phyloP scores from a whole-genome alignment of 2,888 invertebrate species.

The Nudaria mundana region DNA sequence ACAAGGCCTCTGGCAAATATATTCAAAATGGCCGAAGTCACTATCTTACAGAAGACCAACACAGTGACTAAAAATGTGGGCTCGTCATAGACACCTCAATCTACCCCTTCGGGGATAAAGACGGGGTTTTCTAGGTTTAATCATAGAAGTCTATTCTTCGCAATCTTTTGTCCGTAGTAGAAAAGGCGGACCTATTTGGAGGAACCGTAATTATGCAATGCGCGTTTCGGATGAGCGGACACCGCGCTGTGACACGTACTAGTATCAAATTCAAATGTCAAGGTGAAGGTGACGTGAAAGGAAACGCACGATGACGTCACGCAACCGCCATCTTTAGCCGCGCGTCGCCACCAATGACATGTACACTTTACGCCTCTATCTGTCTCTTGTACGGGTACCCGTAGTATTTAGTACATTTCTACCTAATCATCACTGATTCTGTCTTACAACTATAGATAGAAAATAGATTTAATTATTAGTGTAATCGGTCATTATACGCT shows the following conservation, averaged over 20 bases:
- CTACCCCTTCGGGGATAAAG: no score
- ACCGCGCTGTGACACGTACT: slow-evolving; percentile 60
- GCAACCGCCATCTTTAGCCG: slow-evolving; percentile 57
- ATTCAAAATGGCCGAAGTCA: no score
- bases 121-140: no score
- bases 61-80: no score
- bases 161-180: no score
- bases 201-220: slow-evolving; percentile 50
- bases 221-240: slow-evolving; percentile 52
- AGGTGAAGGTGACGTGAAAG: slow-evolving; percentile 74
- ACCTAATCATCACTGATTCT: slow-evolving; percentile 44
- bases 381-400: no score
- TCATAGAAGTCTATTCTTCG: no score
- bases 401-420: slow-evolving; percentile 50
- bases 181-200: no score
- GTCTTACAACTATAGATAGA: slow-evolving; percentile 30
- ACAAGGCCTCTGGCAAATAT: no score
- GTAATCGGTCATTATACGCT: slow-evolving; percentile 7
- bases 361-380: slow-evolving; percentile 35
- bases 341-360: slow-evolving; percentile 44
- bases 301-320: slow-evolving; percentile 73
- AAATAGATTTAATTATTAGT: slow-evolving; percentile 18
- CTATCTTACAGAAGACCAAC: no score
- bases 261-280: slow-evolving; percentile 75
- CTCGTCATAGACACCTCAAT: no score